Evolutionary conservation across 2,113 vertebrate species (phyloP), one percentile per base, ranked within the genome.

Genomic region (Nettapus auritus): DNA sequence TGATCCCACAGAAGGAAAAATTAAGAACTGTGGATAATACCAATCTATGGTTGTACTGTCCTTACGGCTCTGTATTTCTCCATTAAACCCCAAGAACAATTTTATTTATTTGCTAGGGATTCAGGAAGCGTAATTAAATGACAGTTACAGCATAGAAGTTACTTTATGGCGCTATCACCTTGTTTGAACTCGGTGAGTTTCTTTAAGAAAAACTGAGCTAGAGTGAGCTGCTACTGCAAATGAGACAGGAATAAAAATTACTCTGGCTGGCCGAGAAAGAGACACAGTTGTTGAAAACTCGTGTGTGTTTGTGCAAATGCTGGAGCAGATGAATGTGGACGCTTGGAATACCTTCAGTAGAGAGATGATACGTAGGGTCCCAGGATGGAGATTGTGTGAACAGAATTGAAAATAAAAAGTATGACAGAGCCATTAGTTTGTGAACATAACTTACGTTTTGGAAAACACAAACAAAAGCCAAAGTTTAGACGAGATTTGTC

Each of bases 121-220:
- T 78, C 36, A 81, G 95, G 96, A 98, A 97, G 97, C 97, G 91
- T 97, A 98, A 98, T 98, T 97, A 98, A 98, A 98, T 97, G 97
- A 97, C 96, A 97, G 52, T 97, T 96, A 79, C 96, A 97, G 94
- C 95, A 94, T 70, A 92, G 96, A 94, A 83, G 93, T 95, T 97
- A 97, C 96, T 97, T 97, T 97, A 94, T 82, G 42, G 97, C 68
- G 74, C 89, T 90, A 71, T 97, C 68, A 98, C 98, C 97, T 98
- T 89, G 93, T 96, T 96, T 98, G 97, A 98, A 98, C 97, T 97
- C 88, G 6, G 88, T 90, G 93, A 98, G 97, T 86, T 96, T 86
- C 94, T 96, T 94, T 95, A 94, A 95, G 94, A 93, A 95, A 96
- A 93, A 33, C 94, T 89, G 95, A 95, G 94, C 90, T 97, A 7